A percentile compares a stretch with the other conserved stretches of the same genome.
These are phyloP conservation scores for Acromyrmex charruanus DNA, from an alignment of 1,140 invertebrate genomes.

Conservation along the genomic window DNA sequence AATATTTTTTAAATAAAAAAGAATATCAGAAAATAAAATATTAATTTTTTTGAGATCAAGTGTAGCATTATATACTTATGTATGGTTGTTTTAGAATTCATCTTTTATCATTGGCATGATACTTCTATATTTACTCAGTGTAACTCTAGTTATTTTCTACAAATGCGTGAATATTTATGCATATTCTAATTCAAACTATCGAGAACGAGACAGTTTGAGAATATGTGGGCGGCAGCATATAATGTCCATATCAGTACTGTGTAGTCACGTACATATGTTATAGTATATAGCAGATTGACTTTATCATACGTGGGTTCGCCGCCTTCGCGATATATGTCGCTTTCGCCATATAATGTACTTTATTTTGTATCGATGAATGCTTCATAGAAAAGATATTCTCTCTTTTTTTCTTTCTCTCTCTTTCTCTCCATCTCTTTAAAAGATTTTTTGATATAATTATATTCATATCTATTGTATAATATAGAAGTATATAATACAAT, in stretches of 20 bases:
- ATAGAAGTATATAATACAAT: background rate
- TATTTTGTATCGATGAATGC: background rate
- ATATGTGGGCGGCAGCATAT: slow-evolving; percentile 14
- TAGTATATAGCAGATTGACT: slow-evolving; percentile 40
- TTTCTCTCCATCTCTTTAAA: background rate
- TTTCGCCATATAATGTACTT: background rate
- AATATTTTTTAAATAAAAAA: background rate
- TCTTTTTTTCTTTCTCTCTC: too few species aligned
- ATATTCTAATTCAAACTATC: slow-evolving; percentile 7
- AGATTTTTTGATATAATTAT: slow-evolving; percentile 12
- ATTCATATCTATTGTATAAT: background rate
- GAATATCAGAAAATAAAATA: background rate
- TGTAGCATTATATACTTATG: background rate
- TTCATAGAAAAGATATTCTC: background rate
- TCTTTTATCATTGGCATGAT: background rate
- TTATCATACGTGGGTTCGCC: slow-evolving; percentile 42
- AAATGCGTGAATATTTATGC: slow-evolving; percentile 27
- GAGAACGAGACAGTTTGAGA: slow-evolving; percentile 28
- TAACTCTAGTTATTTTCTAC: background rate
- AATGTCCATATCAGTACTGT: slow-evolving; percentile 37
- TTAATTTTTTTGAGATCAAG: background rate
- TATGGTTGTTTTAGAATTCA: background rate
- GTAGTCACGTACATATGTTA: background rate
- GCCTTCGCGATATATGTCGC: slow-evolving; percentile 12
- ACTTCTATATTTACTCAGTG: background rate